Evolutionary conservation across 2,113 vertebrate genomes (phyloP).

Genomic region (Erpornis zantholeuca): DNA sequence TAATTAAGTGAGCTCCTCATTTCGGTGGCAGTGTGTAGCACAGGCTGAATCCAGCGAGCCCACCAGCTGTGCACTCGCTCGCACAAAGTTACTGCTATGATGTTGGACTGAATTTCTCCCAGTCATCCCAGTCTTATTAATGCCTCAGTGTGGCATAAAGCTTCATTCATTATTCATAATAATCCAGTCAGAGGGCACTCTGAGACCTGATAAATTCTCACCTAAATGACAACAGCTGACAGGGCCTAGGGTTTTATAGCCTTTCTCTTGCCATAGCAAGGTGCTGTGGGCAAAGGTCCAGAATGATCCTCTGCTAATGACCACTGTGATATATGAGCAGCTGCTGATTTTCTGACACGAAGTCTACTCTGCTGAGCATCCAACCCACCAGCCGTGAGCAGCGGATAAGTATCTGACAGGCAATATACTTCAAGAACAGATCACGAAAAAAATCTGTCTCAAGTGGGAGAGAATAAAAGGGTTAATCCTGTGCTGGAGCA

Average conservation of each 20-base stretch:
- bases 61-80: conserved; percentile 63
- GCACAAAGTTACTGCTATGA: conserved; percentile 70
- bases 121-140: conserved; percentile 91
- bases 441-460: conserved; percentile 43
- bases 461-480: conserved; percentile 64
- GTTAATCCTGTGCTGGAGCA: conserved; percentile 71
- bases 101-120: conserved; percentile 70
- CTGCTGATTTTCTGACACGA: conserved; percentile 79
- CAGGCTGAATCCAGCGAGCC: conserved; percentile 40
- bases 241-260: conserved; percentile 89
- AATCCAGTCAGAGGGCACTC: conserved; percentile 89
- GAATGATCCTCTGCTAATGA: conserved; percentile 87
- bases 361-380: conserved; percentile 74
- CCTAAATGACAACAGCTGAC: conserved; percentile 98
- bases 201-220: conserved; percentile 92
- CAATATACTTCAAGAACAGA: conserved; percentile 37
- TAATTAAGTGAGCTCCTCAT: conserved; percentile 49
- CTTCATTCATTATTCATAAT: conserved; percentile 99
- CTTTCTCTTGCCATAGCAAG: conserved; percentile 79
- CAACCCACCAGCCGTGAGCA: conserved; percentile 62
- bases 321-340: conserved; percentile 87
- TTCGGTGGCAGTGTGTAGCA: not conserved
- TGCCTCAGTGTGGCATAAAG: conserved; percentile 84
- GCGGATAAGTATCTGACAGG: conserved; percentile 70
- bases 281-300: conserved; percentile 88